phyloP scores from a whole-genome alignment of 2,797 vertebrate genomes.

The Lateolabrax maculatus region DNA sequence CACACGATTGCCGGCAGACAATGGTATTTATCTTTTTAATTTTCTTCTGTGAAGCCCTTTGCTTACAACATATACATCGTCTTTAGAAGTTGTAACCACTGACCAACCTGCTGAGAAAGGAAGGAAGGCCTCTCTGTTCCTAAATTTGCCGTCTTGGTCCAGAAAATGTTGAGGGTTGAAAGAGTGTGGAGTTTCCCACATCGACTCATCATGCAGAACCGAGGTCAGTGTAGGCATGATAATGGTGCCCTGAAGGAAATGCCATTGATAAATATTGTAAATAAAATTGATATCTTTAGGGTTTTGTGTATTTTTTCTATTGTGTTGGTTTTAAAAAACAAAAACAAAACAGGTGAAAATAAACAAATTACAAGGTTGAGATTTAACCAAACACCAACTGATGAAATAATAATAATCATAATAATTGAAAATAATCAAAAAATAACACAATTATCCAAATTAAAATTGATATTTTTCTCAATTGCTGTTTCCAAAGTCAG shows the following conservation, averaged over 20 bases:
- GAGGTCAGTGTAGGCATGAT: slow-evolving; percentile 56
- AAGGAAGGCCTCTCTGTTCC: slow-evolving; percentile 82
- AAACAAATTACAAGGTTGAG: neutral
- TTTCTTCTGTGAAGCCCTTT: too few species aligned
- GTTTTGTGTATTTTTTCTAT: neutral
- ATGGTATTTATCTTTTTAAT: too few species aligned
- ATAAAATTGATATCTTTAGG: neutral
- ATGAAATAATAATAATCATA: neutral
- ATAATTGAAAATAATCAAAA: neutral
- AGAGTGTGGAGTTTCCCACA: slow-evolving; percentile 75
- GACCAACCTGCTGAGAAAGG: slow-evolving; percentile 84
- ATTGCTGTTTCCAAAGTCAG: too few species aligned
- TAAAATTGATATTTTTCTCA: too few species aligned
- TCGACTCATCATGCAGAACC: slow-evolving; percentile 59
- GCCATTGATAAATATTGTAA: neutral
- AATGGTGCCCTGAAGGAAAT: slow-evolving; percentile 64
- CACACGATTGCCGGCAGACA: too few species aligned
- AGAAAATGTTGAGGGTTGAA: slow-evolving; percentile 80
- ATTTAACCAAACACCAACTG: neutral
- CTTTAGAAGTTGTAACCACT: slow-evolving; percentile 7
- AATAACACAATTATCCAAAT: too few species aligned
- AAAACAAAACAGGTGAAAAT: neutral
- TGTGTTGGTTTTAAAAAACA: neutral
- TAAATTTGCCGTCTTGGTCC: slow-evolving; percentile 68
- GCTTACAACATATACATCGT: too few species aligned